These are phyloP conservation scores for Lasioglossum figueresi DNA, from an alignment of 2,888 invertebrate genomes.

Conservation along the genomic window DNA sequence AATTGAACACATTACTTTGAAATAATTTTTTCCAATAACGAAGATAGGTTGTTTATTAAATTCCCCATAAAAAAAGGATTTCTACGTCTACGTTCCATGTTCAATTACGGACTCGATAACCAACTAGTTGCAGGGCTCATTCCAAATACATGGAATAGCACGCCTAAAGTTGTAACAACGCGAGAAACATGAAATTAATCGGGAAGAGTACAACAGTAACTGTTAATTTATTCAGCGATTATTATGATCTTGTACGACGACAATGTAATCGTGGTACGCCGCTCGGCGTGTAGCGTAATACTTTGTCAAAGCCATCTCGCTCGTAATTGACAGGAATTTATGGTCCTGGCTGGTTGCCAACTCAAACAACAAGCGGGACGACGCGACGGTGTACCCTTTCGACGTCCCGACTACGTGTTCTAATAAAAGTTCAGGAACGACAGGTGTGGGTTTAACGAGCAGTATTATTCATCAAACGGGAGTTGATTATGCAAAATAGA, in stretches of 20 bases:
- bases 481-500: constrained; percentile 5
- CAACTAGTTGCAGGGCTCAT: not conserved
- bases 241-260: constrained; percentile 10
- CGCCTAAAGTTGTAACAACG: not conserved
- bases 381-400: constrained; percentile 12
- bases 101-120: not conserved
- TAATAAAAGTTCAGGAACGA: constrained; percentile 42
- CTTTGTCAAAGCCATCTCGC: constrained; percentile 48
- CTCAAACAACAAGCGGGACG: constrained; percentile 46
- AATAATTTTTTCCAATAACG: not conserved
- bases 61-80: not conserved
- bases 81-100: not conserved
- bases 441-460: constrained; percentile 23
- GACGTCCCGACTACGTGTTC: constrained; percentile 24
- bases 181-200: constrained; percentile 22
- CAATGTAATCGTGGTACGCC: constrained; percentile 39
- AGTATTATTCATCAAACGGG: not conserved
- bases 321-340: constrained; percentile 66
- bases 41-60: not conserved
- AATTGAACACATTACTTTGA: not conserved
- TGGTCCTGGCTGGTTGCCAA: constrained; percentile 59
- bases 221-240: constrained; percentile 45
- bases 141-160: not conserved
- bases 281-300: constrained; percentile 39
- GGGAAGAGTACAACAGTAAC: not conserved